phyloP scores from a whole-genome alignment of 2,113 vertebrate genomes.

The Atherinomorus stipes region DNA sequence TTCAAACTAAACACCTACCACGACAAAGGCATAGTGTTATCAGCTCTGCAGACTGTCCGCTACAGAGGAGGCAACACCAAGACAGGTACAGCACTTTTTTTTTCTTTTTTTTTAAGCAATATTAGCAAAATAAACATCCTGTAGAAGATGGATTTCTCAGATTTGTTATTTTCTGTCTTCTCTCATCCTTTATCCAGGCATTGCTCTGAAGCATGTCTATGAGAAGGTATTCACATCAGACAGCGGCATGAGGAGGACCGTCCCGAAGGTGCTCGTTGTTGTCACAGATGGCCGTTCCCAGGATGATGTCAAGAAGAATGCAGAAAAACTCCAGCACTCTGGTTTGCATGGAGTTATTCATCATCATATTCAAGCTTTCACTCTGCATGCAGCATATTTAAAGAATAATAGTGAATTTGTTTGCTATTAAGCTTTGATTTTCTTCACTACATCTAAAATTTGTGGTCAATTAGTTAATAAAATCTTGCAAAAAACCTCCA shows the following conservation, averaged over 20 bases:
- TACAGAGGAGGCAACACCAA: constrained; percentile 99
- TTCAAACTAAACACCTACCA: constrained; percentile 96
- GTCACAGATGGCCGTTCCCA: constrained; percentile 98
- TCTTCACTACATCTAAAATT: background rate
- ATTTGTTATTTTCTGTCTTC: background rate
- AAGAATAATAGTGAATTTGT: background rate
- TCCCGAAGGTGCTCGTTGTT: constrained; percentile 97
- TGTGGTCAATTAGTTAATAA: constrained; percentile 41
- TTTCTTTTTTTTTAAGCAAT: too few relatives aligned
- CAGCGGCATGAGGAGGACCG: constrained; percentile 93
- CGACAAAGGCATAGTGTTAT: constrained; percentile 90
- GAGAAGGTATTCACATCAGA: constrained; percentile 94
- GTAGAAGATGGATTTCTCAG: background rate
- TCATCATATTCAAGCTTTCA: background rate
- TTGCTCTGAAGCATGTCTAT: constrained; percentile 91
- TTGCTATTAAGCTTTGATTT: constrained; percentile 16
- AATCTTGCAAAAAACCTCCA: constrained; percentile 12
- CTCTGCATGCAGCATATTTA: background rate
- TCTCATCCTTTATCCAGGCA: constrained; percentile 78
- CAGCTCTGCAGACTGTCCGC: constrained; percentile 90
- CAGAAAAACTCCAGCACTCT: constrained; percentile 90
- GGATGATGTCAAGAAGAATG: constrained; percentile 96
- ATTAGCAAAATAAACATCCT: background rate
- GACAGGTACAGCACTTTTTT: constrained; percentile 88
- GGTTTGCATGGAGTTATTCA: constrained; percentile 79